phyloP scores from a whole-genome alignment of 2,797 vertebrate species.

The Sus cebifrons region DNA sequence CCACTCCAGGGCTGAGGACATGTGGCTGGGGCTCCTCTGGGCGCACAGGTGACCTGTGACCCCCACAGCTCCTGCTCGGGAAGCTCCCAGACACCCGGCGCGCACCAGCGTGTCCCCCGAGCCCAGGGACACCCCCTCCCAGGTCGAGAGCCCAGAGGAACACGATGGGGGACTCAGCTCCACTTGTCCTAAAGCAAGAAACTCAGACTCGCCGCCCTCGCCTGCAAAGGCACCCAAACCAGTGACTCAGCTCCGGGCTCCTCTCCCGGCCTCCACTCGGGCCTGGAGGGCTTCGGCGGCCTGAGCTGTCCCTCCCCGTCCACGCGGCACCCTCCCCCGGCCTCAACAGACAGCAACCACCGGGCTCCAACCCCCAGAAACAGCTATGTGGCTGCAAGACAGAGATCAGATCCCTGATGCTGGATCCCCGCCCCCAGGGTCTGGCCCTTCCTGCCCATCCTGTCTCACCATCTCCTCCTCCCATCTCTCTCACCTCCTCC shows the following conservation, averaged over 20 bases:
- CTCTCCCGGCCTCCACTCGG: not conserved
- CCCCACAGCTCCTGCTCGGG: not conserved
- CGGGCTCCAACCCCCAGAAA: not conserved
- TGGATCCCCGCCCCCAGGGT: not conserved
- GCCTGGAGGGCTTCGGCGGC: not conserved
- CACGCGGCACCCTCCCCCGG: not conserved
- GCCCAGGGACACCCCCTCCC: not conserved
- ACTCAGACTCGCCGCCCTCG: not conserved
- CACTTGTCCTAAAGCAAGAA: not conserved
- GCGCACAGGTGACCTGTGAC: no score
- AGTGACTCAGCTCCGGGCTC: not conserved
- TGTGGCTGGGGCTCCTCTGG: not conserved
- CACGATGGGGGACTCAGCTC: not conserved
- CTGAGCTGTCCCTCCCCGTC: not conserved
- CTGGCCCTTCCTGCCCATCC: not conserved
- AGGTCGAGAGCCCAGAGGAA: not conserved
- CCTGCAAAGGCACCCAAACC: not conserved
- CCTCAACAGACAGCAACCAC: not conserved
- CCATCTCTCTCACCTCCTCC: no score
- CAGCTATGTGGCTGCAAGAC: not conserved
- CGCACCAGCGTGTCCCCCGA: not conserved
- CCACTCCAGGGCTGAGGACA: not conserved
- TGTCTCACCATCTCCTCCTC: not conserved
- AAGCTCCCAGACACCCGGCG: fast-evolving
- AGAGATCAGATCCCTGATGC: not conserved